A percentile compares a stretch with the other conserved stretches of the same genome.
Evolutionary conservation across 2,113 vertebrate genomes (phyloP).

Genomic region (Phyllostomus hastatus): DNA sequence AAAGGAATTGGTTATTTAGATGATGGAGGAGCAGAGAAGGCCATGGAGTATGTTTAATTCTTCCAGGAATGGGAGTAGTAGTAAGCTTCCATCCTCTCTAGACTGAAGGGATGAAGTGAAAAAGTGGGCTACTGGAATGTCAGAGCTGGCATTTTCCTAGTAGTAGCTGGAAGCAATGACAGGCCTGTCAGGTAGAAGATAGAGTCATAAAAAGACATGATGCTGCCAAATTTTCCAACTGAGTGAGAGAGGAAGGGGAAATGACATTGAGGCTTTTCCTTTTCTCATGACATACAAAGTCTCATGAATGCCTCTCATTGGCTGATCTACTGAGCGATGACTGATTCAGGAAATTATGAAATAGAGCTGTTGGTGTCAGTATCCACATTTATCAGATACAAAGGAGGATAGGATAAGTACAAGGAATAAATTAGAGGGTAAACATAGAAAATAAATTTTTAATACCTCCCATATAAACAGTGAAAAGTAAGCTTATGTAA

Average conservation of each 20-base stretch:
- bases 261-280: neutral
- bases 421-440: neutral
- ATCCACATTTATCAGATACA: neutral
- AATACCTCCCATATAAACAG: neutral
- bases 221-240: neutral
- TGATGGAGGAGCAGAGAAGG: neutral
- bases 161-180: neutral
- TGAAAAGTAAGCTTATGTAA: neutral
- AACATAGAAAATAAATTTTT: neutral
- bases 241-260: neutral
- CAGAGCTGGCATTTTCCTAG: neutral
- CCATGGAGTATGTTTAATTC: no score
- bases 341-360: neutral
- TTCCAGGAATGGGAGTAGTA: neutral
- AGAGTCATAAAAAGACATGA: neutral
- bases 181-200: neutral
- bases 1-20: neutral
- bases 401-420: neutral
- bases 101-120: neutral
- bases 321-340: neutral
- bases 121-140: neutral
- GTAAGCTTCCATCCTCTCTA: fast-evolving
- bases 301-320: neutral
- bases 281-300: neutral
- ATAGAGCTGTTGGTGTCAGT: neutral